Evolutionary conservation across 2,888 invertebrate genomes (phyloP).

Genomic region (Caenorhabditis virilis): DNA sequence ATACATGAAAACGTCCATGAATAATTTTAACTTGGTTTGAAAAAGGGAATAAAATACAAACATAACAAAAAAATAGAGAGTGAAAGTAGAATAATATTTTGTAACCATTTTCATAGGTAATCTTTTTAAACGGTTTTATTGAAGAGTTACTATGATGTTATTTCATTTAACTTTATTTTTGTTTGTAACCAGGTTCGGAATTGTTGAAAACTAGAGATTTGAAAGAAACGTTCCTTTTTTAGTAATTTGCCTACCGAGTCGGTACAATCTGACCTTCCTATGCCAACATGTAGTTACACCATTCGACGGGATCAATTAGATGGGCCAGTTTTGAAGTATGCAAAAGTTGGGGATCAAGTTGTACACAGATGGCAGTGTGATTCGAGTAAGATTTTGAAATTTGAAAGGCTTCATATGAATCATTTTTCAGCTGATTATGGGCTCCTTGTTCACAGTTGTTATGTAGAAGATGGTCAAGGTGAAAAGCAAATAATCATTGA

Average conservation of each 20-base stretch:
- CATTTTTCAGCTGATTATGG: slow-evolving; percentile 64
- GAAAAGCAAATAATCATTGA: slow-evolving; percentile 65
- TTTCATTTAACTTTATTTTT: too few relatives aligned
- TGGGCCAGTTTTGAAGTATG: slow-evolving; percentile 65
- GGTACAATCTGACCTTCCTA: slow-evolving; percentile 59
- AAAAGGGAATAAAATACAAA: too few relatives aligned
- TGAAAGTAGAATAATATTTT: too few relatives aligned
- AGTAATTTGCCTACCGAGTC: slow-evolving; percentile 63
- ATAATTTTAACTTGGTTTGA: too few relatives aligned
- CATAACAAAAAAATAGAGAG: too few relatives aligned
- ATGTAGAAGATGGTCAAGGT: slow-evolving; percentile 68
- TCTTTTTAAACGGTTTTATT: too few relatives aligned
- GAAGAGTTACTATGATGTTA: too few relatives aligned
- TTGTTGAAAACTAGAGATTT: too few relatives aligned
- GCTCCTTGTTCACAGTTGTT: slow-evolving; percentile 67
- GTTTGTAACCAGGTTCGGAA: too few relatives aligned
- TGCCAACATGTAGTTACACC: slow-evolving; percentile 67
- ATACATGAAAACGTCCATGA: too few relatives aligned
- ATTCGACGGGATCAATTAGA: slow-evolving; percentile 67
- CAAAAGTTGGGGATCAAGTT: slow-evolving; percentile 68
- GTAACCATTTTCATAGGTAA: too few relatives aligned
- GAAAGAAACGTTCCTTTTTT: too few relatives aligned
- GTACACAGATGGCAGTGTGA: slow-evolving; percentile 69
- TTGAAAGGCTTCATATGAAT: neutral
- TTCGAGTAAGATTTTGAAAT: slow-evolving; percentile 42